Evolutionary conservation across 2,888 invertebrate genomes (phyloP).

Genomic region (Lasioglossum leucozonium): DNA sequence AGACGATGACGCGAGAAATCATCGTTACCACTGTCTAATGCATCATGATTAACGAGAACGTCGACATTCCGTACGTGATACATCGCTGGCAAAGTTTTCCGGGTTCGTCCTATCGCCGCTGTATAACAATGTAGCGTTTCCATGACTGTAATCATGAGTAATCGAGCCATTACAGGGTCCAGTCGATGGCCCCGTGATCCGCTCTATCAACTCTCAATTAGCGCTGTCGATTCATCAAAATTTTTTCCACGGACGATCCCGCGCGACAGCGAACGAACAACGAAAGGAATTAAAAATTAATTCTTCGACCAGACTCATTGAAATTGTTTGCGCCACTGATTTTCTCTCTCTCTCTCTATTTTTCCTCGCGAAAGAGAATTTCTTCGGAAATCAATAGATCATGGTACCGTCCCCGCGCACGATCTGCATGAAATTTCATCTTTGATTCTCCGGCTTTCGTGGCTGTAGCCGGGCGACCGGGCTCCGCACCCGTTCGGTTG

Average conservation of each 20-base stretch:
- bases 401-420: background rate
- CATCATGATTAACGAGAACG: conserved; percentile 68
- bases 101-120: conserved; percentile 32
- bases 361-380: conserved; percentile 22
- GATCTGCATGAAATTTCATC: conserved; percentile 49
- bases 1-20: conserved; percentile 33
- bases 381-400: conserved; percentile 27
- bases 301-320: background rate
- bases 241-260: background rate
- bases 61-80: conserved; percentile 64
- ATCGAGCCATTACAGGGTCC: conserved; percentile 54
- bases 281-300: conserved; percentile 1
- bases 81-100: conserved; percentile 68
- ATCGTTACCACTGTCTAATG: conserved; percentile 61
- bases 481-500: conserved; percentile 44
- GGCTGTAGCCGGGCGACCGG: background rate
- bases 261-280: background rate
- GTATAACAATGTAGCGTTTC: conserved; percentile 53
- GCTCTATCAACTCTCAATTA: conserved; percentile 42
- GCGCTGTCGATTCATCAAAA: conserved; percentile 6
- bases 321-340: background rate
- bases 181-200: conserved; percentile 21
- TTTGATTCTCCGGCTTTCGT: conserved; percentile 51
- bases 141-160: conserved; percentile 66
- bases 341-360: background rate